phyloP scores from a whole-genome alignment of 2,888 invertebrate species.

The Yponomeuta malinellus region DNA sequence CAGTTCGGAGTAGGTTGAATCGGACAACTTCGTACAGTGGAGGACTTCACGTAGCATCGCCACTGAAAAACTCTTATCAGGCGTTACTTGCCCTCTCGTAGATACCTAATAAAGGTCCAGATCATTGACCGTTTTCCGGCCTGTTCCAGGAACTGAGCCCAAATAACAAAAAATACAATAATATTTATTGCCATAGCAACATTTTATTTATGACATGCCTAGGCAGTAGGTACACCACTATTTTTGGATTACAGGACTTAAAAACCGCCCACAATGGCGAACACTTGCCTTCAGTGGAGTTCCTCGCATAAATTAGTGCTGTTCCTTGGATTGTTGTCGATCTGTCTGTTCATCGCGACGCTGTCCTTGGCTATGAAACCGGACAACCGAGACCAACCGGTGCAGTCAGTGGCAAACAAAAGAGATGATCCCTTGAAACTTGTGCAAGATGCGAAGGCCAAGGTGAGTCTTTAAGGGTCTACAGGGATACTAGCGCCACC shows the following conservation, averaged over 20 bases:
- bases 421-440: neutral
- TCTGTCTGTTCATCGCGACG: conserved; percentile 70
- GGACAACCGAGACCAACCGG: neutral
- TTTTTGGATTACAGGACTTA: neutral
- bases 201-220: no score
- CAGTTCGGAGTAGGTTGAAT: no score
- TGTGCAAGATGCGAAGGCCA: neutral
- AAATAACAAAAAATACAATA: no score
- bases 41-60: no score
- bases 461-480: neutral
- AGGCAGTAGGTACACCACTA: neutral
- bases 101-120: no score
- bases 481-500: no score
- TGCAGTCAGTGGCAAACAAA: neutral
- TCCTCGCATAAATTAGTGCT: conserved; percentile 43
- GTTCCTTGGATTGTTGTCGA: conserved; percentile 40
- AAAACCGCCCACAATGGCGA: neutral
- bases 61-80: no score
- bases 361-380: conserved; percentile 60
- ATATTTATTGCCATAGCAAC: no score
- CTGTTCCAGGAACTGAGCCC: no score
- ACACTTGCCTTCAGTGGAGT: neutral
- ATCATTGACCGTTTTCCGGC: no score
- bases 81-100: no score
- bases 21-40: no score